phyloP scores from a whole-genome alignment of 2,797 vertebrate species.

The Scolopax rusticola region DNA sequence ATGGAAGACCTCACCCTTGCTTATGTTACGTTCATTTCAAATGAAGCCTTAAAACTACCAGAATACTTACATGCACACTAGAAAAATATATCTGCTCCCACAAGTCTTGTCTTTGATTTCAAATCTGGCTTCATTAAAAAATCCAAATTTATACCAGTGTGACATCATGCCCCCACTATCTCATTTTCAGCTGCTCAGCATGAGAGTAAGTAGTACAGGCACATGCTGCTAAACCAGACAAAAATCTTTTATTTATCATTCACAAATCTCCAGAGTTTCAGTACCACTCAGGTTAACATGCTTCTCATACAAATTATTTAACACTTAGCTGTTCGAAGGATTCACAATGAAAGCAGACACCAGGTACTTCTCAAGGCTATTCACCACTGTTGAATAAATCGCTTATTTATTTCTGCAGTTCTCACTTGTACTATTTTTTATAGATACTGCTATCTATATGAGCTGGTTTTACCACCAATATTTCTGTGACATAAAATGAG shows the following conservation, averaged over 20 bases:
- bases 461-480: neutral
- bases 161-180: neutral
- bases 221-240: neutral
- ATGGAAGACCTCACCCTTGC: neutral
- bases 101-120: neutral
- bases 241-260: constrained; percentile 23
- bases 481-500: neutral
- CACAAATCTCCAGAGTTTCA: constrained; percentile 5
- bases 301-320: constrained; percentile 25
- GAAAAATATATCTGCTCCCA: neutral
- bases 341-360: neutral
- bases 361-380: neutral
- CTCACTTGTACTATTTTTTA: neutral
- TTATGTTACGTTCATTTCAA: neutral
- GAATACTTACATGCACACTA: neutral
- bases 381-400: neutral
- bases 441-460: neutral
- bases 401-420: neutral
- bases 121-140: neutral
- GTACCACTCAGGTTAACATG: constrained; percentile 1
- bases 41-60: neutral
- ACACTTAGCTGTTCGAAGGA: neutral
- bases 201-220: neutral
- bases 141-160: neutral
- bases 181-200: neutral